Percentiles rank a stretch among this genome's conserved stretches.
These are phyloP conservation scores for Thunnus maccoyii DNA, from an alignment of 2,113 vertebrate species.

Conservation along the genomic window DNA sequence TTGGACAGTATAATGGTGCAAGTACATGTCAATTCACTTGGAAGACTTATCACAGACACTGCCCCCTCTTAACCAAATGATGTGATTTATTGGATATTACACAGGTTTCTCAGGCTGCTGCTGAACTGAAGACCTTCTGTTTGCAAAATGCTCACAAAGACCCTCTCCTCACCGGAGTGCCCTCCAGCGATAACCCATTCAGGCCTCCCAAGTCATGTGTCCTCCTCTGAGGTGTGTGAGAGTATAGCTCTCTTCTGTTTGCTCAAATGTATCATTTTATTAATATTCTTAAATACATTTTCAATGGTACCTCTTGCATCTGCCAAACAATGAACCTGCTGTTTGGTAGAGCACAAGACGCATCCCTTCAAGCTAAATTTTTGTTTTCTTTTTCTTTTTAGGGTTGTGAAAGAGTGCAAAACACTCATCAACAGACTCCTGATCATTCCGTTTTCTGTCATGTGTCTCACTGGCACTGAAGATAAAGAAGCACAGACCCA, in stretches of 20 bases:
- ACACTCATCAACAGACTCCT: neutral
- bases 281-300: neutral
- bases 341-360: conserved; percentile 34
- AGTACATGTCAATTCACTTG: no score
- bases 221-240: conserved; percentile 78
- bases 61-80: neutral
- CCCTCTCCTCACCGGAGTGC: conserved; percentile 84
- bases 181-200: conserved; percentile 87
- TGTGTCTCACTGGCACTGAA: conserved; percentile 28
- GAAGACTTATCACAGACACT: no score
- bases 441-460: conserved; percentile 23
- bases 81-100: neutral
- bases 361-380: conserved; percentile 14
- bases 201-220: conserved; percentile 86
- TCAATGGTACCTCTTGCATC: neutral
- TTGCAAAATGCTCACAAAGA: conserved; percentile 86
- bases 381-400: conserved; percentile 24
- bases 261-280: neutral
- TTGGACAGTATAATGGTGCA: neutral
- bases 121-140: conserved; percentile 86
- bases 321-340: conserved; percentile 8
- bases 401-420: conserved; percentile 8
- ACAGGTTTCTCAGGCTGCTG: conserved; percentile 86
- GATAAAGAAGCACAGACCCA: conserved; percentile 22
- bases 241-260: neutral